phyloP scores from a whole-genome alignment of 2,797 vertebrate species.

The Danio jaintianensis region DNA sequence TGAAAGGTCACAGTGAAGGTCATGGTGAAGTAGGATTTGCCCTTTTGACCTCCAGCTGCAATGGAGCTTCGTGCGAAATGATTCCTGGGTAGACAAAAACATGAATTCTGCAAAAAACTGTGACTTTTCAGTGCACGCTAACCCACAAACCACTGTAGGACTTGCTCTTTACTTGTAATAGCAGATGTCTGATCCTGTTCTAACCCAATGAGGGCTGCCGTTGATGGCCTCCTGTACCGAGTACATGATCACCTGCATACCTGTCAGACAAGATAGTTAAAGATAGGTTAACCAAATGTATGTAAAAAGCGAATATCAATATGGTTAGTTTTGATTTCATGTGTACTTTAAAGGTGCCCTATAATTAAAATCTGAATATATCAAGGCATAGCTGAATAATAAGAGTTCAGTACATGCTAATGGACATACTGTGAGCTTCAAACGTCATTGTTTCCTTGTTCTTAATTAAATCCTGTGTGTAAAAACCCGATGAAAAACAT shows the following conservation, averaged over 20 bases:
- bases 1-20: conserved; percentile 92
- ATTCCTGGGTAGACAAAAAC: conserved; percentile 79
- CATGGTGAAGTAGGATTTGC: conserved; percentile 96
- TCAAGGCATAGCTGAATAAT: too few species aligned
- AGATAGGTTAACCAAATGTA: not conserved
- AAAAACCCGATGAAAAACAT: too few species aligned
- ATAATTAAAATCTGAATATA: too few species aligned
- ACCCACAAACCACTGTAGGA: not conserved
- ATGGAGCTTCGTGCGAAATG: conserved; percentile 96
- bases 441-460: too few species aligned
- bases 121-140: not conserved
- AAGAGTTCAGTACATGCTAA: too few species aligned
- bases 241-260: conserved; percentile 98
- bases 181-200: conserved; percentile 94
- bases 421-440: too few species aligned
- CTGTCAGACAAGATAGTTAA: conserved; percentile 68
- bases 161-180: conserved; percentile 92
- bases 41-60: conserved; percentile 95
- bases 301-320: too few species aligned
- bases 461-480: too few species aligned
- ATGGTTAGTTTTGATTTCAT: too few species aligned
- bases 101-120: not conserved
- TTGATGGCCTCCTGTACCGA: conserved; percentile 95
- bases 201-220: conserved; percentile 89
- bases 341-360: too few species aligned